phyloP scores from a whole-genome alignment of 2,113 vertebrate genomes.

The Catharus minimus region DNA sequence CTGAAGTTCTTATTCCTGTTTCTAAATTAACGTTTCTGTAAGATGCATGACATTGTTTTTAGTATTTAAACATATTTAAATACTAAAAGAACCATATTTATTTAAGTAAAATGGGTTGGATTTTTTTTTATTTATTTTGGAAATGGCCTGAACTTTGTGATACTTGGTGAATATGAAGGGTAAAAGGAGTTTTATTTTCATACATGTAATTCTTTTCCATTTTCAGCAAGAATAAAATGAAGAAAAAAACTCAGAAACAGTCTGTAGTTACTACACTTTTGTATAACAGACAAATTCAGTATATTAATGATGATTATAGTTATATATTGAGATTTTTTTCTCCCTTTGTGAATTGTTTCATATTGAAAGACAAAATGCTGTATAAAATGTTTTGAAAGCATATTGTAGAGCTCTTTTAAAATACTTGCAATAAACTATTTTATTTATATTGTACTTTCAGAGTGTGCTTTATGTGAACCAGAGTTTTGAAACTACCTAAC shows the following conservation, averaged over 20 bases:
- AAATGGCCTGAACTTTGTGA: neutral
- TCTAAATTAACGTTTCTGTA: neutral
- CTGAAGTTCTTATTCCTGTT: neutral
- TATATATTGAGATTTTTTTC: slow-evolving; percentile 32
- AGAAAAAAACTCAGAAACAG: neutral
- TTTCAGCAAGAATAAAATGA: neutral
- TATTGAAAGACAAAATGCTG: slow-evolving; percentile 68
- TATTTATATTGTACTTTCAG: slow-evolving; percentile 55
- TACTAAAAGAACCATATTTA: neutral
- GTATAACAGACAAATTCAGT: slow-evolving; percentile 18
- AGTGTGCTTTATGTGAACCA: neutral
- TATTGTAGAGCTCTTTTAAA: slow-evolving; percentile 67
- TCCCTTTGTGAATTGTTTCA: slow-evolving; percentile 59
- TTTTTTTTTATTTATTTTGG: neutral
- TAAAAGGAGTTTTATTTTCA: neutral
- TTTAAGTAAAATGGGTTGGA: neutral
- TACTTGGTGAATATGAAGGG: neutral
- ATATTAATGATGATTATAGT: neutral
- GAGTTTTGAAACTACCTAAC: neutral
- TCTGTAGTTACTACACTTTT: slow-evolving; percentile 19
- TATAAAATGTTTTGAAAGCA: slow-evolving; percentile 65
- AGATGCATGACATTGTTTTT: neutral
- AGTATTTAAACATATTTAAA: neutral
- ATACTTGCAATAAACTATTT: slow-evolving; percentile 68
- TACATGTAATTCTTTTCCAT: neutral